phyloP scores from a whole-genome alignment of 1,140 invertebrate species.

The Octopus sinensis region DNA sequence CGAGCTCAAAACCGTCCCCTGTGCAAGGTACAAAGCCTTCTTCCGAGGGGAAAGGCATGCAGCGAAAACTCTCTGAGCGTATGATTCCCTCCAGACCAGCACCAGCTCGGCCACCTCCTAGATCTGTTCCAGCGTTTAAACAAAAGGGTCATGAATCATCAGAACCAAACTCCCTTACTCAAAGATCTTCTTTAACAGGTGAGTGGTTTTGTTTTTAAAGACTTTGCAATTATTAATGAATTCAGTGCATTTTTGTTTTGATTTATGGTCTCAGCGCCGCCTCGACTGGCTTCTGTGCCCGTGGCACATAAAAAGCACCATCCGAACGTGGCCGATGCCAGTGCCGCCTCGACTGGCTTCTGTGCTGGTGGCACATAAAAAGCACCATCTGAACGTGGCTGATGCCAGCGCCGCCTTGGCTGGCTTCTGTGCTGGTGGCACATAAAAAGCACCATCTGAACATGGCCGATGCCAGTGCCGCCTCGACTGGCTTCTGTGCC shows the following conservation, averaged over 20 bases:
- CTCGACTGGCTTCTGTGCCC: no score
- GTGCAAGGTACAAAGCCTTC: conserved; percentile 3
- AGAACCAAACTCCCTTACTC: conserved; percentile 43
- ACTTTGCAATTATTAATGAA: background rate
- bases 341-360: no score
- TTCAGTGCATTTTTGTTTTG: conserved; percentile 12
- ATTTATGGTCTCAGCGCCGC: background rate
- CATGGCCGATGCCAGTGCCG: no score
- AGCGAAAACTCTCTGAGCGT: conserved; percentile 8
- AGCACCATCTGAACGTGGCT: no score
- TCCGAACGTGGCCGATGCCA: no score
- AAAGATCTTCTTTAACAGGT: conserved; percentile 18
- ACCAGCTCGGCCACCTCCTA: conserved; percentile 25
- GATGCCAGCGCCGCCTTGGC: no score
- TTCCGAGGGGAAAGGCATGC: background rate
- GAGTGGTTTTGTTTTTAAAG: background rate
- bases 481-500: no score
- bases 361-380: no score
- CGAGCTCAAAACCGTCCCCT: conserved; percentile 33
- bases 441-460: no score
- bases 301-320: no score
- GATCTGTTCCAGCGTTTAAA: conserved; percentile 20
- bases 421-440: no score
- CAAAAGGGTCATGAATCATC: background rate
- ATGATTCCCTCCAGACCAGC: conserved; percentile 34